These are phyloP conservation scores for Sebastes diaconus DNA, from an alignment of 2,797 vertebrate species.

Conservation along the genomic window DNA sequence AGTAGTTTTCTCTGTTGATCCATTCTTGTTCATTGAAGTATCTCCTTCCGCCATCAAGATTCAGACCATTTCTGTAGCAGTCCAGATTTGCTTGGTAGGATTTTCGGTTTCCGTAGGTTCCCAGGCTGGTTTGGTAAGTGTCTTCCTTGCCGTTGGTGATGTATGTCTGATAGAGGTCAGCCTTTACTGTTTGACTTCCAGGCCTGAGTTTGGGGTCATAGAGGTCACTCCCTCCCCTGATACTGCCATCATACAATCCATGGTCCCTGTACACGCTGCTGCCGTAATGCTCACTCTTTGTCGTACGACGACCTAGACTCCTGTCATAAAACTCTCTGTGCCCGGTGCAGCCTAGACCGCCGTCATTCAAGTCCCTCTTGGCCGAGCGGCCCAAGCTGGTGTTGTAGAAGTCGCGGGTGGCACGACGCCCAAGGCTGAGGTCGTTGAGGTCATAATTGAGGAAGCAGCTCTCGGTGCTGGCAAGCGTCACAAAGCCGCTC, in stretches of 20 bases:
- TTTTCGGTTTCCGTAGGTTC: constrained; percentile 64
- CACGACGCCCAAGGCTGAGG: constrained; percentile 75
- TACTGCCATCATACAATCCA: constrained; percentile 53
- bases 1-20: constrained; percentile 76
- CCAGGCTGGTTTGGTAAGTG: constrained; percentile 68
- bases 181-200: constrained; percentile 55
- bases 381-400: constrained; percentile 63
- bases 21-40: constrained; percentile 85
- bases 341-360: constrained; percentile 50
- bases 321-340: constrained; percentile 66
- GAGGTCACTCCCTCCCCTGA: constrained; percentile 59
- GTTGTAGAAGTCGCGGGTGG: constrained; percentile 66
- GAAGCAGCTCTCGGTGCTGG: constrained; percentile 90
- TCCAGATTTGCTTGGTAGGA: constrained; percentile 73
- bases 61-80: constrained; percentile 68
- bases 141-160: constrained; percentile 68
- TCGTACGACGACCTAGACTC: constrained; percentile 74
- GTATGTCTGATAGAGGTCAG: constrained; percentile 78
- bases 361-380: constrained; percentile 63
- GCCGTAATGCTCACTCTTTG: constrained; percentile 76
- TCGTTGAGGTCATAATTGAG: constrained; percentile 93
- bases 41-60: constrained; percentile 64
- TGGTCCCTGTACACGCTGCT: constrained; percentile 54
- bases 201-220: constrained; percentile 59
- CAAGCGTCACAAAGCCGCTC: constrained; percentile 85